These are phyloP conservation scores for Chionomys nivalis DNA, from an alignment of 2,113 vertebrate species.

Conservation along the genomic window DNA sequence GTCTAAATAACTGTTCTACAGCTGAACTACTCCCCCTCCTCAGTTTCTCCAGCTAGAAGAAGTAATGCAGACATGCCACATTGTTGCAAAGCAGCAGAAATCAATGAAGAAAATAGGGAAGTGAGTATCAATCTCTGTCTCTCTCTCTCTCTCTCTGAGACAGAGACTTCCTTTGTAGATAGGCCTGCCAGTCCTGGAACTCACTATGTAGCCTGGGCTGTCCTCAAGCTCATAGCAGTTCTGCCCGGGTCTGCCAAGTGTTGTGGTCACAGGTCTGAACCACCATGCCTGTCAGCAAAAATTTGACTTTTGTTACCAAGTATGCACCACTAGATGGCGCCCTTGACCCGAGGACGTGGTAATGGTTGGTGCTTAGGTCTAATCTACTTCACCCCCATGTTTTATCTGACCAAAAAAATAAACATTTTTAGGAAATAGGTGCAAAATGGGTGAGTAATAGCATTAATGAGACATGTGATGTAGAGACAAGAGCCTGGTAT, in stretches of 20 bases:
- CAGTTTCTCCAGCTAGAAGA: slow-evolving; percentile 7
- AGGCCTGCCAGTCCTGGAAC: neutral
- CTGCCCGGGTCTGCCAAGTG: neutral
- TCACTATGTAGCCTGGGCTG: neutral
- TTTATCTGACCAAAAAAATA: slow-evolving; percentile 30
- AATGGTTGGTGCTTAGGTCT: neutral
- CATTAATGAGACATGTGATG: neutral
- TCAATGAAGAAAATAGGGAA: neutral
- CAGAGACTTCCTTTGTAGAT: neutral
- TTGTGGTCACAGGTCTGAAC: neutral
- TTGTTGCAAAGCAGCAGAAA: neutral
- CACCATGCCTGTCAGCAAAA: neutral
- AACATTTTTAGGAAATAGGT: slow-evolving; percentile 22
- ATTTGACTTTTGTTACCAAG: neutral
- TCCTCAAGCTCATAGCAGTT: neutral
- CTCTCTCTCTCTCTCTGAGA: neutral
- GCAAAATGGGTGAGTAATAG: slow-evolving; percentile 17
- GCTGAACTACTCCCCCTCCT: neutral
- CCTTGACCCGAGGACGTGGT: slow-evolving; percentile 15
- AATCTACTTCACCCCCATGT: neutral
- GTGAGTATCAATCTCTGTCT: neutral
- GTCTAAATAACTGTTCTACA: neutral
- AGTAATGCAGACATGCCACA: neutral
- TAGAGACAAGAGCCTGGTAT: neutral
- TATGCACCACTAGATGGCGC: slow-evolving; percentile 70